Evolutionary conservation across 2,113 vertebrate species (phyloP), one percentile per base, ranked within the genome.

Genomic region (Ciconia stormi): DNA sequence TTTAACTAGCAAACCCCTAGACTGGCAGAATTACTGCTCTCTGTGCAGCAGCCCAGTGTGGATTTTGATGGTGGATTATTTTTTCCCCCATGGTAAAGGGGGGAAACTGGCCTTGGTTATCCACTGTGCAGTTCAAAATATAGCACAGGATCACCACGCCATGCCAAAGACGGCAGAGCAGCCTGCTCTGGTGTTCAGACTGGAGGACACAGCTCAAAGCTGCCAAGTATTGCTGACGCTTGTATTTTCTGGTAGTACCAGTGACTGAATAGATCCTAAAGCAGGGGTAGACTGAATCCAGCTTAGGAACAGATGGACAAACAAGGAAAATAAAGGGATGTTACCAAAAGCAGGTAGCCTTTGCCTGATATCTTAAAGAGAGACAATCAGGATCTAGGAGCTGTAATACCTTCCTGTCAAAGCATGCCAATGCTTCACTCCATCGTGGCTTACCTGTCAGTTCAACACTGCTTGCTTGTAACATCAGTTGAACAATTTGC

Each of bases 41-140:
- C 0, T 14, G 9, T 36, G 55, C 59, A 73, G 36, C 70, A 90
- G 53, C 59, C 36, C 32, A 5, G 10, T 3, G 18, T 9, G 30
- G 25, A 17, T 66, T 77, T 78, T 69, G 25, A 46, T 27, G n/a
- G 38, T 6, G 7, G 72, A 13, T 78, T 53, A 0, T 26, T 49
- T 61, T n/a, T 7, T 1, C 4, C 5, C 9, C 5, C 0, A 0
- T 21, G 26, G 22, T 42, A 40, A n/a, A 61, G 61, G 9, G 8
- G 23, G 25, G 7, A 47, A 78, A 70, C 1, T 3, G 30, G 36
- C 18, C 13, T 76, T 21, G 8, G 22, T 40, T 32, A n/a, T 55
- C 26, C 20, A 13, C 50, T 80, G 16, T 47, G 59, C 10, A 4
- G 36, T 52, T 86, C 32, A 38, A 16, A 71, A 30, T 3, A 26